Evolutionary conservation across 2,888 invertebrate species (phyloP).

Genomic region (Eucera pruinosa): DNA sequence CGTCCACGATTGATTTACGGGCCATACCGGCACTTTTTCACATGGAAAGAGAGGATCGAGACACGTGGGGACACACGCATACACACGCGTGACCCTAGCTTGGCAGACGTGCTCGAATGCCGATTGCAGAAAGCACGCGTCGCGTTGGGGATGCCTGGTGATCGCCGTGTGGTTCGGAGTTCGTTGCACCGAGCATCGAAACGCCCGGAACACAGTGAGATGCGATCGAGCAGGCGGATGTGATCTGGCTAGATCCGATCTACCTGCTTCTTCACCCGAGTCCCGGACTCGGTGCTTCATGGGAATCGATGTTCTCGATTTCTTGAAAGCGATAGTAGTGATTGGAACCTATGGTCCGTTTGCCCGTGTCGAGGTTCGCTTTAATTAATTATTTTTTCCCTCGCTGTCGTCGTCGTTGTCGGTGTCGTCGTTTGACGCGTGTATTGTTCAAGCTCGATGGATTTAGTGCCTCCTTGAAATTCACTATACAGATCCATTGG

Average conservation of each 20-base stretch:
- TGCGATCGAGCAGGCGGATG: slow-evolving; percentile 62
- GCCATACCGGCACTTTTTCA: slow-evolving; percentile 65
- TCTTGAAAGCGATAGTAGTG: slow-evolving; percentile 52
- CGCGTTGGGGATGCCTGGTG: slow-evolving; percentile 31
- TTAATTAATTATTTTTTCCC: slow-evolving; percentile 53
- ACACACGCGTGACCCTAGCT: slow-evolving; percentile 29
- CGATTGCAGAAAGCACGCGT: slow-evolving; percentile 27
- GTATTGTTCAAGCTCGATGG: slow-evolving; percentile 32
- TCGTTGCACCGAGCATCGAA: slow-evolving; percentile 65
- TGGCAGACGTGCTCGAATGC: slow-evolving; percentile 24
- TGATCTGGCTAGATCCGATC: slow-evolving; percentile 63
- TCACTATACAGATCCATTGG: not conserved
- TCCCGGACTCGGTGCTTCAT: slow-evolving; percentile 35
- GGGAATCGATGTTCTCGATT: slow-evolving; percentile 59
- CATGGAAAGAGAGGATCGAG: slow-evolving; percentile 52
- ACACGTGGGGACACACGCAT: slow-evolving; percentile 62
- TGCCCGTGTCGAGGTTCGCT: not conserved
- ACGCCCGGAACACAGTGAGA: slow-evolving; percentile 54
- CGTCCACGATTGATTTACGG: slow-evolving; percentile 69
- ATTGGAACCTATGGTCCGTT: slow-evolving; percentile 18
- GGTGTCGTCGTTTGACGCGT: not conserved
- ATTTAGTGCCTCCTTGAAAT: slow-evolving; percentile 30
- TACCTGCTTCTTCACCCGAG: slow-evolving; percentile 33
- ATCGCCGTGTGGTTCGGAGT: slow-evolving; percentile 55
- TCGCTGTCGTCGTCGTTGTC: not conserved